Conservation (phyloP, 1,140 invertebrate species). For the Zaprionus ornatus region DNA sequence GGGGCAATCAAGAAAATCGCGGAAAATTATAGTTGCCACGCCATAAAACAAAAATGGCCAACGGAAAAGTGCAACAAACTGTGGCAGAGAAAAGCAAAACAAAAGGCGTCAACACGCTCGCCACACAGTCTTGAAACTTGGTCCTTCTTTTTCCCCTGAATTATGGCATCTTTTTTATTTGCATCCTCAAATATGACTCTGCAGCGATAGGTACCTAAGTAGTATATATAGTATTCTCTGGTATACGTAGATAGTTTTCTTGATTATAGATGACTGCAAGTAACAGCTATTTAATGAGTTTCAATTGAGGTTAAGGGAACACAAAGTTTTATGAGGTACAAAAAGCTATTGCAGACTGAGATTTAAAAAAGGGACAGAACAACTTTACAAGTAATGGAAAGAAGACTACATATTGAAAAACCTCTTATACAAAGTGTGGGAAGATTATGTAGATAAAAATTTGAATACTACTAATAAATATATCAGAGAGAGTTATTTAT, state of each 20-base stretch:
- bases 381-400: background rate
- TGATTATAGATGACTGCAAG: conserved; percentile 20
- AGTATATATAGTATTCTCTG: background rate
- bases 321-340: conserved; percentile 1
- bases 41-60: conserved; percentile 58
- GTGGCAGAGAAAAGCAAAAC: conserved; percentile 39
- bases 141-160: background rate
- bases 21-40: conserved; percentile 74
- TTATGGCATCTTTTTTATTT: conserved; percentile 53
- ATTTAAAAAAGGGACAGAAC: background rate
- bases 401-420: background rate
- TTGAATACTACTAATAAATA: background rate
- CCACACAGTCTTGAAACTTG: conserved; percentile 19
- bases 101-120: conserved; percentile 54
- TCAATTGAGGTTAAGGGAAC: conserved; percentile 41
- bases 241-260: conserved; percentile 34
- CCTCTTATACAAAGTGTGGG: too few relatives aligned
- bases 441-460: background rate
- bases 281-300: conserved; percentile 47
- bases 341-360: background rate
- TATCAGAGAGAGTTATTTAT: background rate
- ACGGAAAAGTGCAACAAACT: conserved; percentile 37
- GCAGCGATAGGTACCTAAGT: conserved; percentile 8
- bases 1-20: conserved; percentile 76
- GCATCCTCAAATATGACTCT: conserved; percentile 43